phyloP scores from a whole-genome alignment of 2,888 invertebrate species.

The Trimorus sp. region DNA sequence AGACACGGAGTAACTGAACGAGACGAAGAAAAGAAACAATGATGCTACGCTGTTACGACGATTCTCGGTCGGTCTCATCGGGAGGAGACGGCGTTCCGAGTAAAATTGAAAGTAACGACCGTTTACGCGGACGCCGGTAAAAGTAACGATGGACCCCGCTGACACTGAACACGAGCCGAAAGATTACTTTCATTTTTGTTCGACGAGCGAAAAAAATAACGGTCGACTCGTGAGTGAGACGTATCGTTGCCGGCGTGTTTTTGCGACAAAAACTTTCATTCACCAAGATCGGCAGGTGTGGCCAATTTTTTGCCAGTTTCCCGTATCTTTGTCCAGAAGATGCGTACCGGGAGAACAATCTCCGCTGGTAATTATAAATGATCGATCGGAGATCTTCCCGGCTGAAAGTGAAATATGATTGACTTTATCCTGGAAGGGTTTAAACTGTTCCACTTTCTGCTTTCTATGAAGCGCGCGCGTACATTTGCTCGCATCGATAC shows the following conservation, averaged over 20 bases:
- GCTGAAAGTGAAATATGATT: slow-evolving; percentile 47
- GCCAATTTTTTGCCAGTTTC: not conserved
- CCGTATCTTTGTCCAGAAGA: not conserved
- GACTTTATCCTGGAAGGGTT: slow-evolving; percentile 41
- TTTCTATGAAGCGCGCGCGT: slow-evolving; percentile 27
- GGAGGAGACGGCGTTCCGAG: too few relatives aligned
- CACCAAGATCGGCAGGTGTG: not conserved
- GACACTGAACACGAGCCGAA: slow-evolving; percentile 56
- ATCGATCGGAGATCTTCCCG: too few relatives aligned
- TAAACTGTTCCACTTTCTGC: slow-evolving; percentile 56
- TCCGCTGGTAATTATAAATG: too few relatives aligned
- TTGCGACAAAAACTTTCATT: slow-evolving; percentile 22
- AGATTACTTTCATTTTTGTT: slow-evolving; percentile 63
- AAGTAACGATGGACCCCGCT: slow-evolving; percentile 58
- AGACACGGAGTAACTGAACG: slow-evolving; percentile 10
- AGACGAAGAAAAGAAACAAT: slow-evolving; percentile 4
- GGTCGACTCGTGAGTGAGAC: slow-evolving; percentile 16
- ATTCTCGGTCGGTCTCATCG: slow-evolving; percentile 22
- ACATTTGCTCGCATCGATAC: slow-evolving; percentile 19
- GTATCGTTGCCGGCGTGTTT: not conserved
- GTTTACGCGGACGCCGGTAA: too few relatives aligned
- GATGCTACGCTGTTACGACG: not conserved
- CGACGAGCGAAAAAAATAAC: slow-evolving; percentile 37
- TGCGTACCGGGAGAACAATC: too few relatives aligned
- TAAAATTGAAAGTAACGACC: slow-evolving; percentile 61